Base-by-base conservation (phyloP, 2,888 invertebrate genomes). In the Phrixothrix hirtus region DNA sequence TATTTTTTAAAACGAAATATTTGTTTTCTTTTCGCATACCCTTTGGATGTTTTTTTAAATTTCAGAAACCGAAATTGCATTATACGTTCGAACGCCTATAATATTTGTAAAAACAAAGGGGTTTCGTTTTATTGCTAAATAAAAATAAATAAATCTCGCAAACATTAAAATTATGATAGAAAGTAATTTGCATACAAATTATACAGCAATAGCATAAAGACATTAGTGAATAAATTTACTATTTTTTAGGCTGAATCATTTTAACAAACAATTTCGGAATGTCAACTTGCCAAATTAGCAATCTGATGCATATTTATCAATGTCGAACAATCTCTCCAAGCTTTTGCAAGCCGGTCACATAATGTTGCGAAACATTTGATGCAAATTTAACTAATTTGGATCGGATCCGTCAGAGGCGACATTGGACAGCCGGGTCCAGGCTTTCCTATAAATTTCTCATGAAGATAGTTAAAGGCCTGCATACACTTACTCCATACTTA, bases 301-400 rank as follows among this genome's bases (percentile, higher is more conserved):
- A 62, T 60, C 58, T 61, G 61, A 62, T 64, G 63, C 64, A 63
- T 63, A 64, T 64, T 64, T 64, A 63, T 63, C 60, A 60, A 50
- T 57, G 57, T 57, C 59, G 54, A 60, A 60, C 61, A 60, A 56
- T 59, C 54, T 53, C 47, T 31, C 39, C 49, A 49, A 48, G 54
- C 54, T 44, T 47, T 55, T 50, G 57, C 54, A 57, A 60, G 53
- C 51, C 55, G 61, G 61, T 62, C 59, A 60, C 60, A 59, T 58
- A 58, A 60, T 57, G 61, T 61, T 59, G 57, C 62, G 58, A 61
- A 61, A 60, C 62, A 63, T 66, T 67, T 65, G 64, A 70, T 71
- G 71, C 71, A 71, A 71, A 71, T 71, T 68, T 64, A 62, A 62
- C 67, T 69, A 68, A 70, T 69, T 69, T 68, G 64, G 66, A 65